phyloP scores from a whole-genome alignment of 2,113 vertebrate genomes.

The Chloebia gouldiae region DNA sequence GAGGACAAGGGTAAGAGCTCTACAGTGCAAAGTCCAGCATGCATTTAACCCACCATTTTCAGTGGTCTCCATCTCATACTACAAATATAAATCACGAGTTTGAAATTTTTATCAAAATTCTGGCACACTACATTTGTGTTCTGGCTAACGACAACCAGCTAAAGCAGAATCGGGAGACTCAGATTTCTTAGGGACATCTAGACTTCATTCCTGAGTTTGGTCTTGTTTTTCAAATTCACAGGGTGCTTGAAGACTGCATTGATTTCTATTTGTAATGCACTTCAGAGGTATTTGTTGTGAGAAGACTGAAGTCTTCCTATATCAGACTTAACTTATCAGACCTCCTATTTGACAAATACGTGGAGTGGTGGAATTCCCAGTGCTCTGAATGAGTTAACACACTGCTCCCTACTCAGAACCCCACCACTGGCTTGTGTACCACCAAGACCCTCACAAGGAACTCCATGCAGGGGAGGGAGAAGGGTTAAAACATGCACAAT shows the following conservation, averaged over 20 bases:
- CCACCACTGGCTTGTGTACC: not conserved
- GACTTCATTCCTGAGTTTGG: not conserved
- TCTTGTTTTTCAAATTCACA: not conserved
- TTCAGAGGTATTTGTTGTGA: not conserved
- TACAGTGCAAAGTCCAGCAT: not conserved
- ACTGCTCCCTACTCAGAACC: not conserved
- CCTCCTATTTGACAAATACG: not conserved
- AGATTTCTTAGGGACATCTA: not conserved
- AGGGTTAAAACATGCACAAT: constrained; percentile 90
- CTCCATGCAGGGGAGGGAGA: constrained; percentile 87
- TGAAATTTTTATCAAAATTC: not conserved
- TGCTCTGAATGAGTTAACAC: not conserved
- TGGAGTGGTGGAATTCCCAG: not conserved
- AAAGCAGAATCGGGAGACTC: not conserved
- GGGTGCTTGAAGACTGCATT: not conserved
- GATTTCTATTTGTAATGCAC: not conserved
- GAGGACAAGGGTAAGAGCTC: not conserved
- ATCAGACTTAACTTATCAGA: not conserved
- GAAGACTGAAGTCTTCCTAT: not conserved
- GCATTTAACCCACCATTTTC: not conserved
- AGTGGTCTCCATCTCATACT: not conserved
- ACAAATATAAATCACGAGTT: not conserved
- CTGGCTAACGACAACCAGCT: not conserved
- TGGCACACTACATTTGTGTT: not conserved
- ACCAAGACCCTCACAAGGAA: constrained; percentile 55